These are phyloP conservation scores for Craseonycteris thonglongyai DNA, from an alignment of 2,113 vertebrate species.

Conservation along the genomic window DNA sequence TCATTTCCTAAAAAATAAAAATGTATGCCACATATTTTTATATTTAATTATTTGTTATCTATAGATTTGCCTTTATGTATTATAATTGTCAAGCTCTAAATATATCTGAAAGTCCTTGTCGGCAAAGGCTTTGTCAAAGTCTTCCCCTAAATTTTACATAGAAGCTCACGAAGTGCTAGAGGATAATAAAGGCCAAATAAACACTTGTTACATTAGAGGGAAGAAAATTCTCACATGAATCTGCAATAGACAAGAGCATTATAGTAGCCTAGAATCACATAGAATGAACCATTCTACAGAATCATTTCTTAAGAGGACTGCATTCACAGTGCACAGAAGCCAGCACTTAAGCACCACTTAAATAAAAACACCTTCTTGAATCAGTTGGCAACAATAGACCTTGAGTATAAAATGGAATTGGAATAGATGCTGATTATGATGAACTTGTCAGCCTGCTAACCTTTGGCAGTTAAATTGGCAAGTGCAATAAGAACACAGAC, in stretches of 20 bases:
- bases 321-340: constrained; percentile 28
- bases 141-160: not conserved
- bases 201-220: constrained; percentile 5
- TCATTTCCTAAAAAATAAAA: not conserved
- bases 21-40: not conserved
- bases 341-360: constrained; percentile 56
- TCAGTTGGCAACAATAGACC: constrained; percentile 66
- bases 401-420: constrained; percentile 66
- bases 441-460: constrained; percentile 46
- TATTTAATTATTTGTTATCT: not conserved
- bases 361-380: constrained; percentile 67
- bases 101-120: not conserved
- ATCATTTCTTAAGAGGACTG: not conserved
- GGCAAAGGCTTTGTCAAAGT: not conserved
- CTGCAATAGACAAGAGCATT: constrained; percentile 15
- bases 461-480: constrained; percentile 15
- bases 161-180: not conserved
- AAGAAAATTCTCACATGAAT: constrained; percentile 25
- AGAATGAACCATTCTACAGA: not conserved
- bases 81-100: not conserved
- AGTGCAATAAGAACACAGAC: constrained; percentile 5
- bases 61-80: not conserved
- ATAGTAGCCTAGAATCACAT: not conserved
- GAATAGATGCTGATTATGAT: constrained; percentile 64
- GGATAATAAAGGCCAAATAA: not conserved